These are phyloP conservation scores for Phrynocephalus versicolor DNA, from an alignment of 2,113 vertebrate genomes.

Conservation along the genomic window DNA sequence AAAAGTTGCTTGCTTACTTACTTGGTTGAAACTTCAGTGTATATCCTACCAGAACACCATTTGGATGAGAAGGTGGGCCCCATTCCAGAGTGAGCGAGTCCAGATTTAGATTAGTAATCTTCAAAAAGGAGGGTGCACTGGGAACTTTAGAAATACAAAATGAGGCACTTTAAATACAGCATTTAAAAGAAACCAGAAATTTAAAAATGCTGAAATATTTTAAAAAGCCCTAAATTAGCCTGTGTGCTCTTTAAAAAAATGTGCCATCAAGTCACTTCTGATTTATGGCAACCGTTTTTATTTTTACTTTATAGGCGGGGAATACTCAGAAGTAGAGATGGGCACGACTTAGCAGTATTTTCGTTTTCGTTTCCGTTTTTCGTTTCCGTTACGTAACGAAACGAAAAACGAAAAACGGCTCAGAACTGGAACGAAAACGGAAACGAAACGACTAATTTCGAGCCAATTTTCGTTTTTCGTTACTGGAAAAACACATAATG, in stretches of 20 bases:
- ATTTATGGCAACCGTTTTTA: no score
- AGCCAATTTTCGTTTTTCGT: no score
- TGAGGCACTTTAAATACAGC: neutral
- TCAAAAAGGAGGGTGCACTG: slow-evolving; percentile 83
- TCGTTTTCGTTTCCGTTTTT: no score
- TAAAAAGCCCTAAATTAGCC: neutral
- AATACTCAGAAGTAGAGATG: no score
- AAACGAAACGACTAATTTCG: no score
- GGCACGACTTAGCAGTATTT: no score
- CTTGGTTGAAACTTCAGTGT: slow-evolving; percentile 92
- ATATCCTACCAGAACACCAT: slow-evolving; percentile 90
- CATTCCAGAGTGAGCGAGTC: slow-evolving; percentile 93
- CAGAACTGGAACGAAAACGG: no score
- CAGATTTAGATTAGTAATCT: slow-evolving; percentile 80
- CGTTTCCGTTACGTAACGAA: no score
- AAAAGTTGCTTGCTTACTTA: slow-evolving; percentile 76
- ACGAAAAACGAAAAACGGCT: no score
- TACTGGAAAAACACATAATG: no score
- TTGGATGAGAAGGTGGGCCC: slow-evolving; percentile 86
- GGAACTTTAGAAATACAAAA: slow-evolving; percentile 81
- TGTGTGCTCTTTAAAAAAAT: neutral
- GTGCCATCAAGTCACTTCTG: no score
- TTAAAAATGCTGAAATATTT: neutral
- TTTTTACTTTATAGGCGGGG: no score
- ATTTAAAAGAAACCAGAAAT: slow-evolving; percentile 33